These are phyloP conservation scores for Dendrolimus kikuchii DNA, from an alignment of 1,140 invertebrate species.

Conservation along the genomic window DNA sequence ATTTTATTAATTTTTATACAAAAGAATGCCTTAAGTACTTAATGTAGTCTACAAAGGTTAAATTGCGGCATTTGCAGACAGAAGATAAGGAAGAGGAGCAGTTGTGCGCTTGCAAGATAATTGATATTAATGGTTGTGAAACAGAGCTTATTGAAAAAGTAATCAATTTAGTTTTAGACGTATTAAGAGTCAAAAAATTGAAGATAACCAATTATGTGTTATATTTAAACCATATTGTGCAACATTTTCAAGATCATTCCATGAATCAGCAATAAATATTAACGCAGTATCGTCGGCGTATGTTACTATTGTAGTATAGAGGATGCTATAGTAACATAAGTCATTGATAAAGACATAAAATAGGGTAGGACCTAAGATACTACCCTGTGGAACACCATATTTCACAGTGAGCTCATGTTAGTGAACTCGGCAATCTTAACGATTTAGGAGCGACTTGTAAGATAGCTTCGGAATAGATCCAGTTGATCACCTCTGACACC, in stretches of 20 bases:
- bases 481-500: constrained; percentile 2
- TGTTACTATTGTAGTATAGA: constrained; percentile 2
- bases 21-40: too few relatives aligned
- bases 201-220: not conserved
- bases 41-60: too few relatives aligned
- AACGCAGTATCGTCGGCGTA: constrained; percentile 12
- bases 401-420: constrained; percentile 2
- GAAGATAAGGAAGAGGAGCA: too few relatives aligned
- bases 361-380: constrained; percentile 5
- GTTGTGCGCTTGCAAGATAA: too few relatives aligned
- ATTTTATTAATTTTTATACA: too few relatives aligned
- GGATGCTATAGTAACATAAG: not conserved
- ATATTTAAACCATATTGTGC: constrained; percentile 8
- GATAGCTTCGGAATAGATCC: constrained; percentile 3
- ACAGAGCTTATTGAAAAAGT: not conserved
- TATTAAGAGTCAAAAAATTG: constrained; percentile 5
- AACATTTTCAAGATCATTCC: constrained; percentile 2
- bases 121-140: too few relatives aligned
- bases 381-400: constrained; percentile 9
- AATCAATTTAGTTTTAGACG: constrained; percentile 12
- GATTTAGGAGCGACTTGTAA: not conserved
- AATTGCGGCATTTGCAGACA: too few relatives aligned
- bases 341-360: too few relatives aligned
- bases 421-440: constrained; percentile 1
- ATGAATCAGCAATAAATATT: constrained; percentile 3